Evolutionary conservation across 2,888 invertebrate species (phyloP).

Genomic region (Diaperis boleti): DNA sequence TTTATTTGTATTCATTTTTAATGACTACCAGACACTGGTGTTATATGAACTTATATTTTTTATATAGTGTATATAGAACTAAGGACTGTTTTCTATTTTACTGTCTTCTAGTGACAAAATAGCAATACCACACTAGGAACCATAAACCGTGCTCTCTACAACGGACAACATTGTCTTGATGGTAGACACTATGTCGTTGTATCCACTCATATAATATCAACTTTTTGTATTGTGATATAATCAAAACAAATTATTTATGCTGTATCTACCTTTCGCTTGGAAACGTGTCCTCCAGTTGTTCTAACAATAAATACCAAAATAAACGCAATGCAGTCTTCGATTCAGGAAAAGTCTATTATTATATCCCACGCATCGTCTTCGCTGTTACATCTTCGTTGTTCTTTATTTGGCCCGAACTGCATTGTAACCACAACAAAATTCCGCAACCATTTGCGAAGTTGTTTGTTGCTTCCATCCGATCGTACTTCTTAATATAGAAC

Average conservation of each 20-base stretch:
- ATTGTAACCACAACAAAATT: constrained; percentile 27
- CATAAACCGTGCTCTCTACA: no score
- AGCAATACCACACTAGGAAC: no score
- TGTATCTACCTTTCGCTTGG: constrained; percentile 13
- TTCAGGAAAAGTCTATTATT: constrained; percentile 31
- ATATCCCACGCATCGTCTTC: constrained; percentile 29
- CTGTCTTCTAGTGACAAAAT: no score
- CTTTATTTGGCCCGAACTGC: constrained; percentile 27
- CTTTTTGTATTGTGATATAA: neutral
- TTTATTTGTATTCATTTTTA: constrained; percentile 22
- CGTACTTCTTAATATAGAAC: constrained; percentile 17
- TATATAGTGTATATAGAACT: no score
- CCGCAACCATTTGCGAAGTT: constrained; percentile 23
- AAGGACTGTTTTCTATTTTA: no score
- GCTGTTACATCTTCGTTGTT: constrained; percentile 25
- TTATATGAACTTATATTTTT: no score
- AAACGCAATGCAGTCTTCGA: constrained; percentile 18
- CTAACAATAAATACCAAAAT: constrained; percentile 16
- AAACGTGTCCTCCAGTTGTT: constrained; percentile 20
- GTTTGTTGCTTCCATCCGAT: constrained; percentile 13
- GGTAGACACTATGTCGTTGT: constrained; percentile 1
- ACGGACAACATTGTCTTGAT: no score
- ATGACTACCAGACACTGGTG: no score
- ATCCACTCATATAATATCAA: neutral
- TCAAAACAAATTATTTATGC: constrained; percentile 11